Evolutionary conservation across 2,797 vertebrate species (phyloP).

Genomic region (Thunnus albacares): DNA sequence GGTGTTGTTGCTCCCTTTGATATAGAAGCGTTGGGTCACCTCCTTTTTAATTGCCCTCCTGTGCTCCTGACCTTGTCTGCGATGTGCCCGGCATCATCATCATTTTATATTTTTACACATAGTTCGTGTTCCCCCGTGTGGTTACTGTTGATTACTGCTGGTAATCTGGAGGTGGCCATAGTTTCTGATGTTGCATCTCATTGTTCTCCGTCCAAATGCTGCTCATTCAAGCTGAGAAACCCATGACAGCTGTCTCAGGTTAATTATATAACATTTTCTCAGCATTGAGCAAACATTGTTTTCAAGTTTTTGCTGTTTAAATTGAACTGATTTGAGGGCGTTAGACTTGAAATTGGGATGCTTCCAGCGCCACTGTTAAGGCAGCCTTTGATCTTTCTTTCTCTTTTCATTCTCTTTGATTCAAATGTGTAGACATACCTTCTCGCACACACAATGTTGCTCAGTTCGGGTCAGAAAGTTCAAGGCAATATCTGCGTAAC

Average conservation of each 20-base stretch:
- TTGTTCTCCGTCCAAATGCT: slow-evolving; percentile 12
- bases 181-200: neutral
- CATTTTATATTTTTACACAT: neutral
- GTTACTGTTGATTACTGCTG: neutral
- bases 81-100: slow-evolving; percentile 7
- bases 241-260: slow-evolving; percentile 1
- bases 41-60: slow-evolving; percentile 10
- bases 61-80: slow-evolving; percentile 11
- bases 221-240: slow-evolving; percentile 11
- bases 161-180: neutral
- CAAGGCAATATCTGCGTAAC: slow-evolving; percentile 51
- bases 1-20: neutral
- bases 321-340: slow-evolving; percentile 36
- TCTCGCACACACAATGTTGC: neutral
- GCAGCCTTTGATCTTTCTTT: slow-evolving; percentile 4
- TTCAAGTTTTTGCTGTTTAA: slow-evolving; percentile 32
- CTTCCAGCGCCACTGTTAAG: neutral
- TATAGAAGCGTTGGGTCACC: neutral
- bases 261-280: no score
- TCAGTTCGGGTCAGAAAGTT: slow-evolving; percentile 25
- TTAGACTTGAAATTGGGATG: slow-evolving; percentile 18
- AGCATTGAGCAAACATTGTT: neutral
- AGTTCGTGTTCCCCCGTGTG: neutral
- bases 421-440: neutral
- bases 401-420: slow-evolving; percentile 26